These are phyloP conservation scores for Engraulis encrasicolus DNA, from an alignment of 2,113 vertebrate species.

Conservation along the genomic window DNA sequence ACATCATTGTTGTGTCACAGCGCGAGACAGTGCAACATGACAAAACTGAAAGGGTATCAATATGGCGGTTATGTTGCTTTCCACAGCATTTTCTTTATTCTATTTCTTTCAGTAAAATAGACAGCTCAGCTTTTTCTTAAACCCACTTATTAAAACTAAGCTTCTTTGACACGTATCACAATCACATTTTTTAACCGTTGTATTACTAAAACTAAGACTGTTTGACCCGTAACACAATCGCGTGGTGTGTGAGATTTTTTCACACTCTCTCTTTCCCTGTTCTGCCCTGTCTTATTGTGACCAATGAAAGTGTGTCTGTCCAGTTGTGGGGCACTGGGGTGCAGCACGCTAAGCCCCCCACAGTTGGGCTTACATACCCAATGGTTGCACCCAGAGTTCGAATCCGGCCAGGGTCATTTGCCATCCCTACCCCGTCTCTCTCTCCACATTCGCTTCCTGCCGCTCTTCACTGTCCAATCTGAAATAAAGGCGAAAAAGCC, in stretches of 20 bases:
- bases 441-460: too few relatives aligned
- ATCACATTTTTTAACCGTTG: too few relatives aligned
- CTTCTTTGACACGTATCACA: not conserved
- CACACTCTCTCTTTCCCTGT: not conserved
- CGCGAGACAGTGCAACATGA: not conserved
- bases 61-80: not conserved
- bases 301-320: constrained; percentile 30
- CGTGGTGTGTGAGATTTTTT: not conserved
- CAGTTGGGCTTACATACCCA: too few relatives aligned
- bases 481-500: too few relatives aligned
- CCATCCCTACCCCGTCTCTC: too few relatives aligned
- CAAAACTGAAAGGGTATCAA: constrained; percentile 16
- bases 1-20: constrained; percentile 54
- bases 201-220: not conserved
- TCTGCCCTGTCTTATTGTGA: not conserved
- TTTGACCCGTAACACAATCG: not conserved
- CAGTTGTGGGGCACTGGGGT: too few relatives aligned
- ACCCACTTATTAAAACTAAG: not conserved
- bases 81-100: not conserved
- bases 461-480: too few relatives aligned
- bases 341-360: too few relatives aligned
- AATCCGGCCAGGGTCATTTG: too few relatives aligned
- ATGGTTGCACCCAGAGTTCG: too few relatives aligned
- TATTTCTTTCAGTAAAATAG: not conserved
- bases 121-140: not conserved